A percentile compares a stretch with the other conserved stretches of the same genome.
Evolutionary conservation across 2,888 invertebrate species (phyloP).

Genomic region (Tricholauxania praeusta): DNA sequence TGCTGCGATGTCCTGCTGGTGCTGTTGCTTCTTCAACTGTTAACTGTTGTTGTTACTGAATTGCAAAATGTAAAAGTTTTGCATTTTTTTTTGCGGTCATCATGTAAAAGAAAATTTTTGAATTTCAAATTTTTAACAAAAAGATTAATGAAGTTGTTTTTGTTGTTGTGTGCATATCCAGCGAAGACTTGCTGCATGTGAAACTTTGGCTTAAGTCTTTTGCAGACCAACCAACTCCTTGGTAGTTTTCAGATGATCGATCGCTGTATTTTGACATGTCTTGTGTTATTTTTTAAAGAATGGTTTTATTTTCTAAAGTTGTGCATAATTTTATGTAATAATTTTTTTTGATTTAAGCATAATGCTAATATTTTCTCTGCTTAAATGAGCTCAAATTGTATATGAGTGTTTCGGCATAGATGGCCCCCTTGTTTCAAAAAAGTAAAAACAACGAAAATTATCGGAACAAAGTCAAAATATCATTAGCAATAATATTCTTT

Average conservation of each 20-base stretch:
- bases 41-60: neutral
- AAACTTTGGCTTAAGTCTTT: neutral
- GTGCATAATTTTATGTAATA: too few species aligned
- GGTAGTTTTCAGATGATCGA: slow-evolving; percentile 30
- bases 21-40: neutral
- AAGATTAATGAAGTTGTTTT: slow-evolving; percentile 36
- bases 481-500: too few species aligned
- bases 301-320: too few species aligned
- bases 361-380: too few species aligned
- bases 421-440: too few species aligned
- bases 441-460: too few species aligned
- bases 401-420: too few species aligned
- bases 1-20: too few species aligned
- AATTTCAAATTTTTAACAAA: slow-evolving; percentile 31
- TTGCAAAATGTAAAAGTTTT: neutral
- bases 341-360: too few species aligned
- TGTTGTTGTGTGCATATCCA: slow-evolving; percentile 8
- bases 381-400: too few species aligned
- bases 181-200: neutral
- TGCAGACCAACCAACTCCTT: neutral
- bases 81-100: slow-evolving; percentile 2
- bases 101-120: slow-evolving; percentile 16
- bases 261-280: neutral
- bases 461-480: too few species aligned
- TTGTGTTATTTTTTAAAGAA: too few species aligned